A percentile compares a stretch with the other conserved stretches of the same genome.
These are phyloP conservation scores for Corbicula japonica DNA, from an alignment of 2,888 invertebrate species.

Conservation along the genomic window DNA sequence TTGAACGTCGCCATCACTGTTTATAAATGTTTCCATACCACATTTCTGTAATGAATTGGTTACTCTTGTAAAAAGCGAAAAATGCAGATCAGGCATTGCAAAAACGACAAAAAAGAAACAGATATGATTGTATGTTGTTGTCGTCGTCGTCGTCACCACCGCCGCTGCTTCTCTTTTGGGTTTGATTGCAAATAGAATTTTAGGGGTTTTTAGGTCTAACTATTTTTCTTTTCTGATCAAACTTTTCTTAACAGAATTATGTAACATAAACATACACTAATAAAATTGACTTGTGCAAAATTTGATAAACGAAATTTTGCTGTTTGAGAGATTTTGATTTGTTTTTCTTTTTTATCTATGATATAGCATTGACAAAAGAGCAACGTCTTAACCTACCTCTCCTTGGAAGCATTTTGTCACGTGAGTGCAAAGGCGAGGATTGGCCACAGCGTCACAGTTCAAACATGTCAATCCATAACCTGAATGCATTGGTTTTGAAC, in stretches of 20 bases:
- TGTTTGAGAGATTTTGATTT: not conserved
- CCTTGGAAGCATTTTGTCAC: slow-evolving; percentile 39
- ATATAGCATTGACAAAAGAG: not conserved
- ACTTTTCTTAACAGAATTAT: not conserved
- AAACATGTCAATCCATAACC: slow-evolving; percentile 23
- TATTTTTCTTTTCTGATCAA: not conserved
- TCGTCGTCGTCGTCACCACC: not conserved
- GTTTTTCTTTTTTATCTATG: not conserved
- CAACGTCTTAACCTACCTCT: slow-evolving; percentile 18
- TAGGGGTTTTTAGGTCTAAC: not conserved
- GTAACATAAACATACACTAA: not conserved
- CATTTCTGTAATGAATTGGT: too few species aligned
- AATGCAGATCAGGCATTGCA: too few species aligned
- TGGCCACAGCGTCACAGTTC: slow-evolving; percentile 29
- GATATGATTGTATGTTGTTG: not conserved
- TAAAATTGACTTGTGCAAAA: too few species aligned
- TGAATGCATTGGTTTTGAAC: too few species aligned
- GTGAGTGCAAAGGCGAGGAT: slow-evolving; percentile 32
- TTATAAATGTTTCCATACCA: slow-evolving; percentile 36
- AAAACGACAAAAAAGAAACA: not conserved
- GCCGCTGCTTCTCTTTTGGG: not conserved
- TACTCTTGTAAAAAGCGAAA: too few species aligned
- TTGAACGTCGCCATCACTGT: slow-evolving; percentile 29
- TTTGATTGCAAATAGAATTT: not conserved
- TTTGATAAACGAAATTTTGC: not conserved